Evolutionary conservation across 2,113 vertebrate species (phyloP).

Genomic region (Cololabis saira): DNA sequence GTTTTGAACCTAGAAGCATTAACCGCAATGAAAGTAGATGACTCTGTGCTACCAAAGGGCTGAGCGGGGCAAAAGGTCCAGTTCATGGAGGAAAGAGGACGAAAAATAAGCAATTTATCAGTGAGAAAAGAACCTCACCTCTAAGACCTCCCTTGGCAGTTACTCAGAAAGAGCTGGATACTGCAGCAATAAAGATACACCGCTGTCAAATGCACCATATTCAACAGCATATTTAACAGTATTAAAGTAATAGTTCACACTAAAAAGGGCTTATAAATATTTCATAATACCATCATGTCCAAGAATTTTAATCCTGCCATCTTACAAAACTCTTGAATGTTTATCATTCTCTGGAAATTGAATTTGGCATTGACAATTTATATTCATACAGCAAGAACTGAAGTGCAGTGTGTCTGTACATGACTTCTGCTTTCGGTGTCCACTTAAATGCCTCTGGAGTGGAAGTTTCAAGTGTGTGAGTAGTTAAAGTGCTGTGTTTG

Average conservation of each 20-base stretch:
- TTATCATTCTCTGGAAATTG: background rate
- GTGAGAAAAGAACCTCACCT: conserved; percentile 65
- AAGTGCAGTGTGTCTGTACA: background rate
- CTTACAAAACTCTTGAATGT: conserved; percentile 7
- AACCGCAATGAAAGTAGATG: conserved; percentile 79
- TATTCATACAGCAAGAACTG: background rate
- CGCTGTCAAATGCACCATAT: conserved; percentile 48
- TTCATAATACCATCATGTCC: background rate
- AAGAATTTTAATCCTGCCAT: conserved; percentile 7
- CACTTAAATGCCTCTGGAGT: conserved; percentile 1
- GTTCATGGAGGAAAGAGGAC: conserved; percentile 58
- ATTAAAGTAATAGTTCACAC: conserved; percentile 63
- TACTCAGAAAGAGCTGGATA: conserved; percentile 50
- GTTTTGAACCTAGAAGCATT: conserved; percentile 68
- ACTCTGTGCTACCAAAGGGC: conserved; percentile 56
- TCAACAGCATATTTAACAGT: conserved; percentile 51
- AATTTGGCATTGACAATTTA: conserved; percentile 5
- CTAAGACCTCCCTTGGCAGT: conserved; percentile 67
- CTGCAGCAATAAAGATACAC: conserved; percentile 55
- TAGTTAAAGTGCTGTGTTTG: conserved; percentile 28
- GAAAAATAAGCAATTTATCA: conserved; percentile 78
- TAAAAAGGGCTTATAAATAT: conserved; percentile 32
- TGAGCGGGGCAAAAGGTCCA: conserved; percentile 62
- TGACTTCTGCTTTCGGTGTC: background rate
- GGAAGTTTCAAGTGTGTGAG: conserved; percentile 1